Evolutionary conservation across 2,797 vertebrate species (phyloP), one percentile per base, ranked within the genome.

Genomic region (Chelon labrosus): DNA sequence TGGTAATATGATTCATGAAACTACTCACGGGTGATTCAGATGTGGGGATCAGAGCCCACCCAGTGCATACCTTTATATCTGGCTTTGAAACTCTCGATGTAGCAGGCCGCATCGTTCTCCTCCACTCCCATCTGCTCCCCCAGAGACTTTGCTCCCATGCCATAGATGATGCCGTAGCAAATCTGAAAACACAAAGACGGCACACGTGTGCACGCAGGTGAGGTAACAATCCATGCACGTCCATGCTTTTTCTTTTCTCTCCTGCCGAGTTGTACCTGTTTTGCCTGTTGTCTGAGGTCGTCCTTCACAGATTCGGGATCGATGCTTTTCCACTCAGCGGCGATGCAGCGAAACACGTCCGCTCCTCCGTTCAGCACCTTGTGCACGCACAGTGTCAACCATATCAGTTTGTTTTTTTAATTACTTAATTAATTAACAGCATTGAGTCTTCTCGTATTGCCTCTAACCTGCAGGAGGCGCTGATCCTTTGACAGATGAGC

Each of bases 111-210:
- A 52, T 97, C 97, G 0, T 95, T 93, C 90, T 98, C 97, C 57
- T 96, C 95, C 80, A 98, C 94, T 54, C 94, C 96, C 98, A 99
- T 99, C 88, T 99, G 97, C 79, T 99, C 97, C n/a, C 96, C 96
- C 75, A 98, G 91, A 82, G 97, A 96, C 80, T 97, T 98, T 46
- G 97, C 95, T 88, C 98, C 97, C 94, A 99, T 99, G 73, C 98
- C 98, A 42, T 99, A 99, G 85, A 99, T 96, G 71, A 99, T 99
- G 80, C 98, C 98, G 71, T 99, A 99, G 90, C 98, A 99, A 88
- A 99, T 98, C 98, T 99, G 82, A 60, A 83, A 62, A 73, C 17
- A 60, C 25, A 74, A 25, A 82, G 1, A 39, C 38, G 44, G 80
- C 1, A 5, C 7, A 46, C 11, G 66, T 9, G 11, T 1, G 62